Percentiles rank a stretch among this genome's conserved stretches.
Conservation (phyloP, 2,113 vertebrate genomes). For the Typhlomys cinereus region DNA sequence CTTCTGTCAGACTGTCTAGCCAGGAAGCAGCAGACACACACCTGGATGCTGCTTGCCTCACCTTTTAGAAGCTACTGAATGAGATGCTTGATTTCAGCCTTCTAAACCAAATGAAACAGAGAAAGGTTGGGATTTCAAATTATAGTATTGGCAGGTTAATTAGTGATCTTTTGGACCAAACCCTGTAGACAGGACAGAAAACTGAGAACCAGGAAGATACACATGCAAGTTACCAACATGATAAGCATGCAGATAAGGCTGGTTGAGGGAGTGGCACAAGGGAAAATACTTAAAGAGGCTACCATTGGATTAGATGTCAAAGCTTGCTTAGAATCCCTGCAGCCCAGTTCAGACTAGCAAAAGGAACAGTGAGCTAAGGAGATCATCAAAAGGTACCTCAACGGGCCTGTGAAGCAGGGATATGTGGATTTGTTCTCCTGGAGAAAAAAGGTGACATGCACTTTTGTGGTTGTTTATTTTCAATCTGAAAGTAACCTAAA, state of each 20-base stretch:
- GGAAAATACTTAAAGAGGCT: background rate
- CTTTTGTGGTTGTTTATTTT: constrained; percentile 6
- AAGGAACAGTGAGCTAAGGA: background rate
- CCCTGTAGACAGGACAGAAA: constrained; percentile 38
- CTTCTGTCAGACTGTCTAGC: background rate
- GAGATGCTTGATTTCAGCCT: constrained; percentile 32
- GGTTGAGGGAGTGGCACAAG: background rate
- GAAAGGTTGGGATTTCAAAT: constrained; percentile 35
- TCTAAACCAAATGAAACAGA: constrained; percentile 32
- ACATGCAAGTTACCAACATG: background rate
- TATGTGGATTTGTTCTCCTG: background rate
- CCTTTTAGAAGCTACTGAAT: background rate
- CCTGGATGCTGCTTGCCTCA: background rate
- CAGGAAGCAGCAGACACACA: background rate
- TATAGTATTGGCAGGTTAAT: constrained; percentile 4
- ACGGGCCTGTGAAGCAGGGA: background rate
- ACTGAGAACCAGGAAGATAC: constrained; percentile 11
- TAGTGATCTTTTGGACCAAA: constrained; percentile 35
- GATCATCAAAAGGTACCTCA: background rate
- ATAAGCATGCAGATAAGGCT: background rate
- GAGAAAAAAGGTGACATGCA: background rate
- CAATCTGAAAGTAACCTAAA: background rate
- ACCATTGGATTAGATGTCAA: background rate
- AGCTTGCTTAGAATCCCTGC: background rate
- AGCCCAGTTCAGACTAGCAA: background rate